Evolutionary conservation across 2,113 vertebrate species (phyloP).

Genomic region (Tupaia tana): DNA sequence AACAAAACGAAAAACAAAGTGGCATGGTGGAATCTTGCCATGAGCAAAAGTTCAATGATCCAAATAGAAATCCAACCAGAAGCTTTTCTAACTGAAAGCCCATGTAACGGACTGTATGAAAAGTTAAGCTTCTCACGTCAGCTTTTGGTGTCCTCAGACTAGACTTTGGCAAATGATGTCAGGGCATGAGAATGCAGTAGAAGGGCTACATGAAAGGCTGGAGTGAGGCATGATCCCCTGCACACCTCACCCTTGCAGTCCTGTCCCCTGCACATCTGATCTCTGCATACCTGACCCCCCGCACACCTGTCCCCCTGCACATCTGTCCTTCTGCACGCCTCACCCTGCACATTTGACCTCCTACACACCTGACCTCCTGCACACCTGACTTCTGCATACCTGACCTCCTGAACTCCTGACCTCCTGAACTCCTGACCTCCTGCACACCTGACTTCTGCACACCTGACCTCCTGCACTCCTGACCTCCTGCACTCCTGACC

Average conservation of each 20-base stretch:
- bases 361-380: too few relatives aligned
- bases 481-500: too few relatives aligned
- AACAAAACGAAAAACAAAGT: too few relatives aligned
- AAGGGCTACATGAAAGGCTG: too few relatives aligned
- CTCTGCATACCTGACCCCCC: too few relatives aligned
- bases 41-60: neutral
- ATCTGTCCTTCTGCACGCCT: too few relatives aligned
- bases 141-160: neutral
- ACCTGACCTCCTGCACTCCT: too few relatives aligned
- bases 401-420: neutral
- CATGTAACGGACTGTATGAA: too few relatives aligned
- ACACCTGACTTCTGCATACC: too few relatives aligned
- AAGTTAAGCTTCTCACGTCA: too few relatives aligned
- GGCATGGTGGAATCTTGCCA: neutral
- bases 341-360: too few relatives aligned
- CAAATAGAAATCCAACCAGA: neutral
- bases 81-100: fast-evolving
- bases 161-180: neutral
- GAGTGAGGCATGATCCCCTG: neutral
- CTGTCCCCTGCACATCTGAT: neutral
- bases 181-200: neutral
- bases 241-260: neutral
- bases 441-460: neutral
- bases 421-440: neutral
- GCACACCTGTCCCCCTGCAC: too few relatives aligned